Conservation (phyloP, 1,140 invertebrate genomes). For the Pissodes strobi region DNA sequence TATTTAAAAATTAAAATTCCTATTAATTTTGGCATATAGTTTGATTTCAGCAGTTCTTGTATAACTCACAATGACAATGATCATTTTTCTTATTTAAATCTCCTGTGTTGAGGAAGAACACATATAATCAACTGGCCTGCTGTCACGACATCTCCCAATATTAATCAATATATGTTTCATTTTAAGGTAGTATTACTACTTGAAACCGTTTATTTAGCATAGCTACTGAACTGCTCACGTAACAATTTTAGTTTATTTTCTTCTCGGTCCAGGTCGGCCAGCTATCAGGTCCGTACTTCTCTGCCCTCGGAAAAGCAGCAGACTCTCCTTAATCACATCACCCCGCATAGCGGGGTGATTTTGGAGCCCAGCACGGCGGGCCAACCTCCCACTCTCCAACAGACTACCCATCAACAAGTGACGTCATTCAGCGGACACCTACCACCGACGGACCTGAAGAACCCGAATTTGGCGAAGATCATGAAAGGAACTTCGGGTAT, state of each 20-base stretch:
- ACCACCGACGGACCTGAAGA: constrained; percentile 52
- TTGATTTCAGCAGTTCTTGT: too few species aligned
- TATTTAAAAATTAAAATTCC: not conserved
- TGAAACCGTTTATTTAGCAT: constrained; percentile 6
- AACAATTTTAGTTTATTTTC: not conserved
- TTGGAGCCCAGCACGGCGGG: constrained; percentile 54
- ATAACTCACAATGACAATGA: too few species aligned
- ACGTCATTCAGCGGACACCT: constrained; percentile 44
- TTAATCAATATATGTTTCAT: not conserved
- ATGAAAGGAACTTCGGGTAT: constrained; percentile 60
- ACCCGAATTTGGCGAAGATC: constrained; percentile 53
- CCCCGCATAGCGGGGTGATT: constrained; percentile 50
- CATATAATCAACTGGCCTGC: too few species aligned
- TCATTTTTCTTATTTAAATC: not conserved
- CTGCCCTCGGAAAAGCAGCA: constrained; percentile 56
- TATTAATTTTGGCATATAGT: too few species aligned
- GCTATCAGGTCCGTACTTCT: constrained; percentile 54
- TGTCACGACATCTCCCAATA: too few species aligned
- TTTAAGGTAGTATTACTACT: too few species aligned
- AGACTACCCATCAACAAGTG: constrained; percentile 34
- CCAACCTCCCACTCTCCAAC: constrained; percentile 48
- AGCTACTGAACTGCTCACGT: too few species aligned
- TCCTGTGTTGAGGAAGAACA: too few species aligned
- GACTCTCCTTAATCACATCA: constrained; percentile 58
- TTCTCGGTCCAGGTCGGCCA: constrained; percentile 55